Conservation (phyloP, 2,797 vertebrate species). For the Crax fasciolata region DNA sequence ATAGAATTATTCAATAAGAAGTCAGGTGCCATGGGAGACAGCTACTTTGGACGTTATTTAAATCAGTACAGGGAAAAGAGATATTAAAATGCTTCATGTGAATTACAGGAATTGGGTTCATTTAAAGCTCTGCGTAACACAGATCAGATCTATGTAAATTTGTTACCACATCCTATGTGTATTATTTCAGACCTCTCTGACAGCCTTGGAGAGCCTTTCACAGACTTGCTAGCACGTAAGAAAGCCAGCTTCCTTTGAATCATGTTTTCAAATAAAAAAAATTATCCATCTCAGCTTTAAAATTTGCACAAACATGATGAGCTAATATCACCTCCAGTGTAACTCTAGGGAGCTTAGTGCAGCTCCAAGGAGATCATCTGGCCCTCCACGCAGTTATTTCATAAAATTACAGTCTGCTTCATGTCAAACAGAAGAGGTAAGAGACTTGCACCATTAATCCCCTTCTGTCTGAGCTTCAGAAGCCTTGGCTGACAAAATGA, state of each 20-base stretch:
- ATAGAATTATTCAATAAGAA: conserved; percentile 30
- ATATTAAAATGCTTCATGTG: conserved; percentile 15
- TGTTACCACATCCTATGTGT: not conserved
- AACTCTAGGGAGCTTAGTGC: not conserved
- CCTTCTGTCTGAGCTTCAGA: not conserved
- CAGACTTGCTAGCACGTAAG: not conserved
- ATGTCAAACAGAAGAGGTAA: conserved; percentile 37
- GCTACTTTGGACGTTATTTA: conserved; percentile 12
- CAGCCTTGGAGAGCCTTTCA: not conserved
- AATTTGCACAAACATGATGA: not conserved
- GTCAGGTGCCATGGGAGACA: not conserved
- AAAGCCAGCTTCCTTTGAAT: not conserved
- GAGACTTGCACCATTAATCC: conserved; percentile 46
- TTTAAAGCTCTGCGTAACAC: conserved; percentile 12
- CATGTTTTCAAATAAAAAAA: not conserved
- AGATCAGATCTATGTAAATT: conserved; percentile 5
- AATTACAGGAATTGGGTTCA: conserved; percentile 16
- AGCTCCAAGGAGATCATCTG: not conserved
- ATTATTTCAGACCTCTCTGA: not conserved
- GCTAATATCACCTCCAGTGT: not conserved
- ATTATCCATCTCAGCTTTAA: not conserved
- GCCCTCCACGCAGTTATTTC: not conserved
- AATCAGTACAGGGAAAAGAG: conserved; percentile 26
- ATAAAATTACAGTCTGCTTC: conserved; percentile 31
- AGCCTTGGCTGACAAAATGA: conserved; percentile 54